A percentile compares a stretch with the other conserved stretches of the same genome.
phyloP scores from a whole-genome alignment of 1,140 invertebrate genomes.

The Sminthurides bifidus region DNA sequence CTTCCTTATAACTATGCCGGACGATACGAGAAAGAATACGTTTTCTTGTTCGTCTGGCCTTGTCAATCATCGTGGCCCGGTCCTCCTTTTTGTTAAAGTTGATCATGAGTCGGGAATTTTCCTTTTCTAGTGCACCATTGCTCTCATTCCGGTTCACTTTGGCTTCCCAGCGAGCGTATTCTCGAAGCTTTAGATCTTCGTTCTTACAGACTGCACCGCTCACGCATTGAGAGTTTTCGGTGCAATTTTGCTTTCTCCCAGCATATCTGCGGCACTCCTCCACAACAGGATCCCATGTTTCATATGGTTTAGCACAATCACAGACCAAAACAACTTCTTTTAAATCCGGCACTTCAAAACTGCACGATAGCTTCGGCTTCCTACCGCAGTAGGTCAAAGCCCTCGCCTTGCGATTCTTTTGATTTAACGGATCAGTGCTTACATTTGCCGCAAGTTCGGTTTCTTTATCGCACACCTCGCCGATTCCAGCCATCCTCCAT shows the following conservation, averaged over 20 bases:
- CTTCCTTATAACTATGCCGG: conserved; percentile 1
- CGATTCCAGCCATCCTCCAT: conserved; percentile 3
- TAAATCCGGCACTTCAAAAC: conserved; percentile 1
- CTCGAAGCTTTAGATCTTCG: background rate
- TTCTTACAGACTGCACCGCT: background rate
- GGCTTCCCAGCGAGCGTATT: background rate
- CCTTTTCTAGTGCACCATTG: too few species aligned
- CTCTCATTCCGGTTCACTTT: background rate
- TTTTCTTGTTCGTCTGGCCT: background rate
- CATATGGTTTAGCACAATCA: background rate
- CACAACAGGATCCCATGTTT: background rate
- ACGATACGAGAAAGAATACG: background rate
- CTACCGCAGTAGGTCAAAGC: background rate
- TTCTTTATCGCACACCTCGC: background rate
- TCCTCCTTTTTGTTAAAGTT: background rate
- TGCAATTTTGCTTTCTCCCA: background rate
- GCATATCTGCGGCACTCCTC: background rate
- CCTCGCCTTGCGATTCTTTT: background rate
- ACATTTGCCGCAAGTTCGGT: background rate
- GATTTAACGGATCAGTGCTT: background rate
- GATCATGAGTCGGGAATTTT: too few species aligned
- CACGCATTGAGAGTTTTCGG: background rate
- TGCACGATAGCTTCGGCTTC: background rate
- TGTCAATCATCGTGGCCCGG: background rate
- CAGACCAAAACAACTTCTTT: conserved; percentile 5